phyloP scores from a whole-genome alignment of 2,888 invertebrate genomes.

The Aromia moschata region DNA sequence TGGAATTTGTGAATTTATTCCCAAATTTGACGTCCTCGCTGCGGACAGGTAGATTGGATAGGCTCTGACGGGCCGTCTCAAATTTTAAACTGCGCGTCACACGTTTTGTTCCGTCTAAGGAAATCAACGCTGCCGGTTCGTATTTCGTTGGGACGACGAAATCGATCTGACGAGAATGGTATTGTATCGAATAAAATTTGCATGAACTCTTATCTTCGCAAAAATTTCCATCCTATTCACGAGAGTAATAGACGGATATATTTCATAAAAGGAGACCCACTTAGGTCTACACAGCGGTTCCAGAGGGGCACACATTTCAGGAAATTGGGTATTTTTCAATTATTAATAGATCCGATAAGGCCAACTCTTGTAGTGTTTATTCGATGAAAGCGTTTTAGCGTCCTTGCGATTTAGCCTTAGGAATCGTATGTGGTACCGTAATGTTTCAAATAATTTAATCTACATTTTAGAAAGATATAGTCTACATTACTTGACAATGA shows the following conservation, averaged over 20 bases:
- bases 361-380: neutral
- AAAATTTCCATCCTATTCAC: neutral
- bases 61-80: constrained; percentile 7
- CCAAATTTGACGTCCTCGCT: constrained; percentile 1
- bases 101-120: constrained; percentile 10
- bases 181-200: constrained; percentile 7
- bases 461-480: too few relatives aligned
- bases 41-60: constrained; percentile 13
- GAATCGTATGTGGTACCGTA: too few relatives aligned
- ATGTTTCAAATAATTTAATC: too few relatives aligned
- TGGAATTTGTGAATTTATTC: constrained; percentile 1
- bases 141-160: constrained; percentile 2
- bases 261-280: neutral
- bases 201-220: neutral
- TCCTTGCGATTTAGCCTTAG: too few relatives aligned
- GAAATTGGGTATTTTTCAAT: neutral
- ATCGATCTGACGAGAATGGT: constrained; percentile 4
- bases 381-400: neutral
- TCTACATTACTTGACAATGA: too few relatives aligned
- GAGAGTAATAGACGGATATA: neutral
- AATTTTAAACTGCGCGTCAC: constrained; percentile 2
- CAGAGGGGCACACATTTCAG: neutral
- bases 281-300: neutral
- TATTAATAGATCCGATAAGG: neutral
- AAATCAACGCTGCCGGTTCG: constrained; percentile 1